Percentiles rank a stretch among this genome's conserved stretches.
Evolutionary conservation across 2,113 vertebrate species (phyloP).

Genomic region (Catharus bicknelli): DNA sequence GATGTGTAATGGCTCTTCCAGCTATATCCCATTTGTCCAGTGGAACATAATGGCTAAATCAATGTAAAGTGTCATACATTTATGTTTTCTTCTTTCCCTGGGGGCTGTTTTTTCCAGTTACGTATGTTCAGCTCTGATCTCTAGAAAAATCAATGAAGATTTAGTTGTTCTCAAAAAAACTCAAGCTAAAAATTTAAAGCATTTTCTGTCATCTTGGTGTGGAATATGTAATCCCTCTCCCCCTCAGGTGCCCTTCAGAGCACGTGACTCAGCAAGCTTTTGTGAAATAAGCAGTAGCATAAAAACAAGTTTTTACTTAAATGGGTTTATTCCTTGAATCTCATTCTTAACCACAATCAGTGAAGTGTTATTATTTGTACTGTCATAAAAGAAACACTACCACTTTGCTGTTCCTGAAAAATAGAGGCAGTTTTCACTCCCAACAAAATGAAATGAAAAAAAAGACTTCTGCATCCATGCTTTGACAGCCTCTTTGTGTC

Average conservation of each 20-base stretch:
- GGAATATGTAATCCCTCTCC: not conserved
- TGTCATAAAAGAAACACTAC: not conserved
- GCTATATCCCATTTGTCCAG: not conserved
- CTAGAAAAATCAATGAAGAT: slow-evolving; percentile 60
- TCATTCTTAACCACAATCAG: not conserved
- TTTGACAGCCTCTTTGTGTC: not conserved
- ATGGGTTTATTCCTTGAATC: not conserved
- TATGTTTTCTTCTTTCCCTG: slow-evolving; percentile 12
- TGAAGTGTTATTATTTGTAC: not conserved
- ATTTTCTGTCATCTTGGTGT: slow-evolving; percentile 24
- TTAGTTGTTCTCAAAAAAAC: not conserved
- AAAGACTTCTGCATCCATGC: not conserved
- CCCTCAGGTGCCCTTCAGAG: not conserved
- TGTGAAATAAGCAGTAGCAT: not conserved
- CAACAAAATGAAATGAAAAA: not conserved
- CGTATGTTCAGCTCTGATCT: slow-evolving; percentile 19
- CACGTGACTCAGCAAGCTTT: not conserved
- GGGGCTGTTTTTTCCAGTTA: slow-evolving; percentile 22
- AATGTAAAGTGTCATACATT: slow-evolving; percentile 16
- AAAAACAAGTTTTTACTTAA: slow-evolving; percentile 5
- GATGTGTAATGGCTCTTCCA: slow-evolving; percentile 28
- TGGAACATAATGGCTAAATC: slow-evolving; percentile 38
- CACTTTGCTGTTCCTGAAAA: slow-evolving; percentile 24
- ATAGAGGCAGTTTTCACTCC: not conserved
- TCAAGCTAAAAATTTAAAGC: slow-evolving; percentile 29